These are phyloP conservation scores for Albula goreensis DNA, from an alignment of 2,113 vertebrate genomes.

Conservation along the genomic window DNA sequence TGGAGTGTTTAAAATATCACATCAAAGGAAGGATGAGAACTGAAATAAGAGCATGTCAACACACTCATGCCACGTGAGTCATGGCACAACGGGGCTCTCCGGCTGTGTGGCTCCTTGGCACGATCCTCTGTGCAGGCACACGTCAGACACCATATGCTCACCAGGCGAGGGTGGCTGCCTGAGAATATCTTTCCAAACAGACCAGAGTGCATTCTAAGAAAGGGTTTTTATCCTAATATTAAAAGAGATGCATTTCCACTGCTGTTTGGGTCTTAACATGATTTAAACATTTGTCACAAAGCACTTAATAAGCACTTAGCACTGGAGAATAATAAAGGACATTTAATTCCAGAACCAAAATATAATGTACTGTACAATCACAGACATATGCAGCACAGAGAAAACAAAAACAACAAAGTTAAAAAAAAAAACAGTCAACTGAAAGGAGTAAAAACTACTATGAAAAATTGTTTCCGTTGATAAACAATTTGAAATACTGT, in stretches of 20 bases:
- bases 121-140: neutral
- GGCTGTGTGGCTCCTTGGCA: neutral
- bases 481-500: too few species aligned
- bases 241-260: neutral
- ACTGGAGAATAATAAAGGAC: too few species aligned
- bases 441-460: too few species aligned
- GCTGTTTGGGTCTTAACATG: neutral
- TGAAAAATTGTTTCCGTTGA: too few species aligned
- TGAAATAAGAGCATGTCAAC: neutral
- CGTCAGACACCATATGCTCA: neutral
- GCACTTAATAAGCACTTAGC: too few species aligned
- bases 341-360: too few species aligned
- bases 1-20: neutral
- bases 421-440: too few species aligned
- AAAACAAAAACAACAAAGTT: too few species aligned
- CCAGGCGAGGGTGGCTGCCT: neutral
- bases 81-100: neutral
- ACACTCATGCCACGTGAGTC: neutral
- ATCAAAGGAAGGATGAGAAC: neutral
- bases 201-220: neutral
- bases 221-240: neutral
- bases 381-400: too few species aligned
- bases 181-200: neutral
- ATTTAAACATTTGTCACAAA: neutral
- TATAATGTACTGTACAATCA: too few species aligned